phyloP scores from a whole-genome alignment of 2,113 vertebrate species.

The Nannobrachium achirus region DNA sequence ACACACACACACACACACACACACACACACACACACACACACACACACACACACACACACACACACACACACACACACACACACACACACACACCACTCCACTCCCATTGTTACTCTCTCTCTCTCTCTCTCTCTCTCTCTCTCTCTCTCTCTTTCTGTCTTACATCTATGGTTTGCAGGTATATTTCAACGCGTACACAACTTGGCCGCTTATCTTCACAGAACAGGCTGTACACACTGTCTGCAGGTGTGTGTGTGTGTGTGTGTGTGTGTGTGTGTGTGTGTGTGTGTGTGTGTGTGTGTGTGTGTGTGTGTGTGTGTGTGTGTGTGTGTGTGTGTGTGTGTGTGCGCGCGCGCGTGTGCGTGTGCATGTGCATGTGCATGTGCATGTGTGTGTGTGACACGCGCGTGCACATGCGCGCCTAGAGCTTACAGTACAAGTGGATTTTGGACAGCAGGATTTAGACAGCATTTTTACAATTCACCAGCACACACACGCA shows the following conservation, averaged over 20 bases:
- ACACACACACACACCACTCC: background rate
- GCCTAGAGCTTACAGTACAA: no score
- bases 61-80: no score
- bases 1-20: background rate
- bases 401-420: no score
- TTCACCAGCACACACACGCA: conserved; percentile 10
- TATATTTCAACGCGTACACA: conserved; percentile 60
- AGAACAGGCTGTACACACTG: conserved; percentile 57
- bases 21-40: background rate
- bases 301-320: background rate
- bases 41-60: background rate
- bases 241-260: background rate
- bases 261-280: conserved; percentile 12
- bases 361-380: conserved; percentile 2
- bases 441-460: conserved; percentile 47
- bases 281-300: background rate
- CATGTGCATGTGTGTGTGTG: conserved; percentile 3
- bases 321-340: conserved; percentile 9
- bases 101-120: conserved; percentile 34
- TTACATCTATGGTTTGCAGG: conserved; percentile 40
- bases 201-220: conserved; percentile 71
- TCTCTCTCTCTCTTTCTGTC: background rate
- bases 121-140: conserved; percentile 37
- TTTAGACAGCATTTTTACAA: conserved; percentile 10
- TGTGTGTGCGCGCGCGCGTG: no score